phyloP scores from a whole-genome alignment of 2,888 invertebrate species.

The Drosophila sordidapex region DNA sequence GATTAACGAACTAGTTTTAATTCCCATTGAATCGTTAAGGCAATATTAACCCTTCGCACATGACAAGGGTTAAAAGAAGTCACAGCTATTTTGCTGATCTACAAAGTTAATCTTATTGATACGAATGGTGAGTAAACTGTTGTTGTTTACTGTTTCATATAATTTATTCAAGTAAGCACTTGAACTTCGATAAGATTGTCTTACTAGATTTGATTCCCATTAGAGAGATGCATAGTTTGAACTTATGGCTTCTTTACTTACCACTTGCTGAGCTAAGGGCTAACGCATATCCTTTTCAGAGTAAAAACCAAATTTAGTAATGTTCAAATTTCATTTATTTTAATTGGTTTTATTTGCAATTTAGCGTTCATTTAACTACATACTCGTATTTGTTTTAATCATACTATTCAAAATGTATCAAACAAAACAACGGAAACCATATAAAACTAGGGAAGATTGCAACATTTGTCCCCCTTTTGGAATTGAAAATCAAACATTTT shows the following conservation, averaged over 20 bases:
- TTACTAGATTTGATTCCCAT: neutral
- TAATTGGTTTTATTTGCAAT: constrained; percentile 75
- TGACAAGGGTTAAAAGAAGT: constrained; percentile 3
- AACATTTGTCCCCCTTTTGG: constrained; percentile 21
- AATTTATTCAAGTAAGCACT: constrained; percentile 4
- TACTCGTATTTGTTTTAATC: constrained; percentile 62
- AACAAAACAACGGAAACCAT: constrained; percentile 61
- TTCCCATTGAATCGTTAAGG: neutral
- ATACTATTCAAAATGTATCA: constrained; percentile 49
- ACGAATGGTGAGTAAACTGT: neutral
- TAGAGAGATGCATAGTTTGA: too few relatives aligned
- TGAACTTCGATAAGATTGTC: constrained; percentile 17
- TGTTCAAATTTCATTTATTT: constrained; percentile 35
- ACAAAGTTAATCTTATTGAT: constrained; percentile 1
- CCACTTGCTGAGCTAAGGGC: neutral
- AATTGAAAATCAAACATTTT: constrained; percentile 28
- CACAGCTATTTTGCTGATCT: neutral
- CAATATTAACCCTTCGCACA: constrained; percentile 49
- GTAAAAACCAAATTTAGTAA: neutral
- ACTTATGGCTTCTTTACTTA: neutral
- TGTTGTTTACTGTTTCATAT: neutral
- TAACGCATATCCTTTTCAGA: neutral
- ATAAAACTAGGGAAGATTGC: constrained; percentile 41
- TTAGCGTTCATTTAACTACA: constrained; percentile 77
- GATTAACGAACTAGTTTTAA: neutral